Percentiles rank a stretch among this genome's conserved stretches.
Conservation (phyloP, 2,888 invertebrate species). For the Autographa gamma region DNA sequence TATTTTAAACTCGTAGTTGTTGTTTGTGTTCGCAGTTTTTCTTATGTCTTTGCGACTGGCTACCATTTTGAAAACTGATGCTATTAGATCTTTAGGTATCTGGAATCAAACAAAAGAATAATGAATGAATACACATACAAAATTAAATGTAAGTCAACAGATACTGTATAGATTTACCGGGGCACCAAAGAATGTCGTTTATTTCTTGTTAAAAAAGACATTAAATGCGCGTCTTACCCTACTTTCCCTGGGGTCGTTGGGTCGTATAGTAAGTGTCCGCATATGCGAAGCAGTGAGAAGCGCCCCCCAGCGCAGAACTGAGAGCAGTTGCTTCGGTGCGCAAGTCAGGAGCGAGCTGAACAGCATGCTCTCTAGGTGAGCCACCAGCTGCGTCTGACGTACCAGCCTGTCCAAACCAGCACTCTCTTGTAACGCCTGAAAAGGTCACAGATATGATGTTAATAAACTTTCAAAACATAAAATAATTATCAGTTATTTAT, state of each 20-base stretch:
- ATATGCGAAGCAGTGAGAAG: slow-evolving; percentile 93
- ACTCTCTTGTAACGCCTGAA: slow-evolving; percentile 93
- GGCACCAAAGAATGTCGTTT: neutral
- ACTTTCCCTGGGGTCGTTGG: slow-evolving; percentile 94
- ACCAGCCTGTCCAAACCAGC: slow-evolving; percentile 94
- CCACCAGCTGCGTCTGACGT: slow-evolving; percentile 94
- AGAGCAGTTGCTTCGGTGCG: slow-evolving; percentile 90
- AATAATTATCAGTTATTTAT: too few relatives aligned
- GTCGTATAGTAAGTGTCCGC: slow-evolving; percentile 93
- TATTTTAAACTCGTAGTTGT: slow-evolving; percentile 83
- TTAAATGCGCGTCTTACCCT: slow-evolving; percentile 79
- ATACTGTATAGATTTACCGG: neutral
- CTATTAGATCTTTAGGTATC: slow-evolving; percentile 93
- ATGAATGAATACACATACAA: neutral
- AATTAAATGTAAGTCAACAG: neutral
- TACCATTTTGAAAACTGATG: slow-evolving; percentile 92
- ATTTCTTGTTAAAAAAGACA: neutral
- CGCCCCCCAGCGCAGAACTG: slow-evolving; percentile 92
- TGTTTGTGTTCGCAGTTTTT: slow-evolving; percentile 86
- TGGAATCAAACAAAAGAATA: slow-evolving; percentile 61
- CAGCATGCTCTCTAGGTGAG: slow-evolving; percentile 94
- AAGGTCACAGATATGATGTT: neutral
- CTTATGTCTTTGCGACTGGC: slow-evolving; percentile 91
- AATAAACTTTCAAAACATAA: too few relatives aligned
- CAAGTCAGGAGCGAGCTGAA: slow-evolving; percentile 93